Conservation (phyloP, 2,113 vertebrate genomes). For the Ursus arctos region DNA sequence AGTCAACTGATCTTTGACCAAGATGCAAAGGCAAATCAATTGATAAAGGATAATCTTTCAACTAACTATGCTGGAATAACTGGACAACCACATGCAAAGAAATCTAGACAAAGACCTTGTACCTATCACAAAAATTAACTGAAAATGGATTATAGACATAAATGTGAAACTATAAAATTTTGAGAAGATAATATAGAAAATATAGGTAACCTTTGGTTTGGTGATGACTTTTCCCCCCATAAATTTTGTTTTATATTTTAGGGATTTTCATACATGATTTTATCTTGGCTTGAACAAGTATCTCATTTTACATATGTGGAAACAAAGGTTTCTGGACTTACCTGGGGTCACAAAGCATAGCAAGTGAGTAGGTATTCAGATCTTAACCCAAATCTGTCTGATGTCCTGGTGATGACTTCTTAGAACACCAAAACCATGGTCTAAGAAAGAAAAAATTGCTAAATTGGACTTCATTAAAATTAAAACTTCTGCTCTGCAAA, state of each 20-base stretch:
- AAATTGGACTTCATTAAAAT: constrained; percentile 11
- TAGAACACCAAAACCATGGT: neutral
- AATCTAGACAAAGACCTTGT: neutral
- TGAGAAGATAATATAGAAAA: neutral
- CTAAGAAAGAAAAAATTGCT: neutral
- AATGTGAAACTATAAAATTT: constrained; percentile 26
- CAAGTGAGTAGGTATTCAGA: neutral
- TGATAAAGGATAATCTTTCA: constrained; percentile 24
- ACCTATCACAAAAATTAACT: neutral
- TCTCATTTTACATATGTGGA: neutral
- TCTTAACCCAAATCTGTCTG: neutral
- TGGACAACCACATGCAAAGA: neutral
- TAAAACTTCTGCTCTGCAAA: neutral
- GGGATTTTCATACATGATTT: neutral
- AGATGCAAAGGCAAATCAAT: neutral
- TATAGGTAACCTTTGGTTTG: neutral
- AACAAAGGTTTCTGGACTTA: constrained; percentile 7
- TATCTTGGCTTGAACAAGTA: neutral
- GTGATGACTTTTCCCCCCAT: neutral
- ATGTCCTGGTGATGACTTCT: neutral
- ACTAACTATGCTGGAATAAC: neutral
- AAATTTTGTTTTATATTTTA: neutral
- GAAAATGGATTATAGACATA: neutral
- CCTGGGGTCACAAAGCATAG: neutral
- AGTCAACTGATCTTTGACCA: constrained; percentile 18